These are phyloP conservation scores for Sceliomorpha sp. DNA, from an alignment of 2,888 invertebrate species.

Conservation along the genomic window DNA sequence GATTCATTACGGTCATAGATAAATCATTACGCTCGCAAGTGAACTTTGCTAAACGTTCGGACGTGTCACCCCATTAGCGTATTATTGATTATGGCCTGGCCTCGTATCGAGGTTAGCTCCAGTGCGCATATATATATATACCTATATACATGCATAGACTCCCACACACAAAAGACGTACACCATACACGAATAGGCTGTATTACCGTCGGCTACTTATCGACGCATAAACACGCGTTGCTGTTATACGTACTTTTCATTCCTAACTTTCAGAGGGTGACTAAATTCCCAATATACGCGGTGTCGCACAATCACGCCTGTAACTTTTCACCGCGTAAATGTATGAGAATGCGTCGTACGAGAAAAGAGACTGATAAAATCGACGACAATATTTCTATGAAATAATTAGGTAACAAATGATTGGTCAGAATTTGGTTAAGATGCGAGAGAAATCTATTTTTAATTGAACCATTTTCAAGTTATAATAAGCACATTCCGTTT, in stretches of 20 bases:
- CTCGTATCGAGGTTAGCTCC: slow-evolving; percentile 36
- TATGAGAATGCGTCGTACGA: no score
- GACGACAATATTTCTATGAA: no score
- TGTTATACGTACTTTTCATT: slow-evolving; percentile 5
- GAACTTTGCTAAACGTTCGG: slow-evolving; percentile 54
- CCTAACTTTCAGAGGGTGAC: not conserved
- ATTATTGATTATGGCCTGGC: slow-evolving; percentile 62
- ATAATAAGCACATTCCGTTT: no score
- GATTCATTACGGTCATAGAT: not conserved
- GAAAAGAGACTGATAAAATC: no score
- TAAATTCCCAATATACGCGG: no score
- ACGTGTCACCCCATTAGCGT: slow-evolving; percentile 61
- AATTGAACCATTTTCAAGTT: no score
- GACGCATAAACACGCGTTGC: slow-evolving; percentile 11
- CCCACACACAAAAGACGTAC: slow-evolving; percentile 4
- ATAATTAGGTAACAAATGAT: no score
- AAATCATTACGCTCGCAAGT: slow-evolving; percentile 7
- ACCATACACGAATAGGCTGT: not conserved
- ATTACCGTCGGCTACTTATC: not conserved
- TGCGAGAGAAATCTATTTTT: no score
- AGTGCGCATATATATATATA: slow-evolving; percentile 7
- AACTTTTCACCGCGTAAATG: no score
- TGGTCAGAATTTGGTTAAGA: no score
- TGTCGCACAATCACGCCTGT: no score
- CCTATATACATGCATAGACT: not conserved